These are phyloP conservation scores for Cyprinus carpio DNA, from an alignment of 2,113 vertebrate species.

Conservation along the genomic window DNA sequence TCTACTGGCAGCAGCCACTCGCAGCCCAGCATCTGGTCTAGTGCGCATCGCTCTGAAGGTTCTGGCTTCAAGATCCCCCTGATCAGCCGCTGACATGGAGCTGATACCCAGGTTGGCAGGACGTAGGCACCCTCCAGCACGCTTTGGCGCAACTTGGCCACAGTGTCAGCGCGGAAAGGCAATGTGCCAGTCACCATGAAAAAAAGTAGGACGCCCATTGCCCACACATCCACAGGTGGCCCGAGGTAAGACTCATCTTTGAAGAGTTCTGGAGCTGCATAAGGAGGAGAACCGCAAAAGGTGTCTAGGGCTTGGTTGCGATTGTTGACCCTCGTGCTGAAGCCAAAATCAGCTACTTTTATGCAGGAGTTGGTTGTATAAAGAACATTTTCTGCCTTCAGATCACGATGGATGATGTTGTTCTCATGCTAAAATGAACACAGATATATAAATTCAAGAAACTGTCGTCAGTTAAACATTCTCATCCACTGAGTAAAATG, in stretches of 20 bases:
- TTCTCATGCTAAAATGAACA: slow-evolving; percentile 82
- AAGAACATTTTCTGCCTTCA: slow-evolving; percentile 96
- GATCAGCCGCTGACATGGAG: slow-evolving; percentile 87
- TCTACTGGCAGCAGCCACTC: slow-evolving; percentile 90
- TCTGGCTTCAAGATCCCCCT: slow-evolving; percentile 80
- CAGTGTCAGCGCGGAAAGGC: slow-evolving; percentile 92
- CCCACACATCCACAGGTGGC: slow-evolving; percentile 89
- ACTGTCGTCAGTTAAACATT: background rate
- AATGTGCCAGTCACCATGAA: slow-evolving; percentile 88
- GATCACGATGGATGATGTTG: slow-evolving; percentile 89
- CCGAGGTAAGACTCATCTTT: slow-evolving; percentile 85
- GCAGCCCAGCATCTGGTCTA: slow-evolving; percentile 86
- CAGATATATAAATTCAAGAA: background rate
- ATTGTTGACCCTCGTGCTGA: slow-evolving; percentile 84
- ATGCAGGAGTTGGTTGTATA: slow-evolving; percentile 81
- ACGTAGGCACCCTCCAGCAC: slow-evolving; percentile 81
- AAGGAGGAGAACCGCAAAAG: slow-evolving; percentile 94
- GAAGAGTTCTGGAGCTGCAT: slow-evolving; percentile 93
- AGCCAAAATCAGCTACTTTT: slow-evolving; percentile 95
- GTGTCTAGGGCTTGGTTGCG: slow-evolving; percentile 83
- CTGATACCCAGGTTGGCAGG: slow-evolving; percentile 81
- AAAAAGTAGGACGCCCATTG: slow-evolving; percentile 90
- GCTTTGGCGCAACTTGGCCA: slow-evolving; percentile 86
- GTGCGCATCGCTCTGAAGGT: slow-evolving; percentile 76
- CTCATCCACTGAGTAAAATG: background rate